Base-by-base conservation (phyloP, 2,888 invertebrate species). In the Lasioglossum malachurum region DNA sequence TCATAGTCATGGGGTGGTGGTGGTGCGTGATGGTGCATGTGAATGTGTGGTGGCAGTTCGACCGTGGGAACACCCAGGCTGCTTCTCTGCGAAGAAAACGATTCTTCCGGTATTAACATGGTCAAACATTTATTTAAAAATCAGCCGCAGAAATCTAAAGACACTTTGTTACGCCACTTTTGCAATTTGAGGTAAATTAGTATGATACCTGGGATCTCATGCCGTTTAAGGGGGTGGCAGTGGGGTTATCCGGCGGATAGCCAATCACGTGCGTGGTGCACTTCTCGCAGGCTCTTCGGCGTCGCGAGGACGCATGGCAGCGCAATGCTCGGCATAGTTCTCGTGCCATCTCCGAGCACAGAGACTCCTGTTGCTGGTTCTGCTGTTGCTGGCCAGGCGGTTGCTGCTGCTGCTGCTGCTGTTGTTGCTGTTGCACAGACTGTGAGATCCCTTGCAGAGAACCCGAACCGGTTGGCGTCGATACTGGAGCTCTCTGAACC, bases 321-420 rank as follows among this genome's bases (percentile, higher is more conserved):
- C 96, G 96, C 44, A 97, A 93, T 1, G 97, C 97, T 91, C 97
- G 97, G 89, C 97, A 96, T 53, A 97, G 95, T 93, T 98, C 98
- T 77, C 97, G 97, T 16, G 97, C 96, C 97, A 98, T 97, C 95
- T 98, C 98, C 10, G 97, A 96, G 94, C 98, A 98, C n/a, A 98
- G 95, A 0, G 97, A 97, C 94, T 97, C 97, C 94, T 97, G 96
- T 71, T 93, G 93, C 75, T 91, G 92, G 72, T 89, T 87, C 74
- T 87, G 67, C 60, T 83, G 90, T 41, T 10, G 96, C 23, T 95
- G 95, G 23, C 53, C 53, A 53, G 53, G 23, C 8, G 53, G 19
- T 49, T 88, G 86, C 31, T 83, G 88, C 94, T 97, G 97, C 93
- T 86, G 83, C 12, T 89, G 93, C 64, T 96, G 96, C 23, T 90